Evolutionary conservation across 1,140 invertebrate genomes (phyloP), one percentile per base, ranked within the genome.

Genomic region (Oreohelix idahoensis): DNA sequence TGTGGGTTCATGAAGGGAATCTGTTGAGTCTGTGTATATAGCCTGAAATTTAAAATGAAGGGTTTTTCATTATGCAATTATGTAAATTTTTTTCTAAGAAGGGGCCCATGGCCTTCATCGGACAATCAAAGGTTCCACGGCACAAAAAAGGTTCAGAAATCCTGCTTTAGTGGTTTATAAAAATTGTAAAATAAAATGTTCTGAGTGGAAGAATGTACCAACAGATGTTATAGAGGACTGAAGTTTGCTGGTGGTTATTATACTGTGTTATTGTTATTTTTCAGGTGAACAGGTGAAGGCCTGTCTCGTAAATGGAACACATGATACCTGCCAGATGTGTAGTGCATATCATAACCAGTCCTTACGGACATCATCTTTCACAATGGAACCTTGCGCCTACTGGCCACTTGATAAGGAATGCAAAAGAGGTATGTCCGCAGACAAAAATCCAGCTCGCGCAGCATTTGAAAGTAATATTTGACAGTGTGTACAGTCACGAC

Each of bases 321-420:
- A 82, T 10, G 80, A 82, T 49, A 74, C 69, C 10, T 82, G 80
- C 39, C 70, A 73, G 32, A 36, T 36, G 10, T 82, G 80, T 39
- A 15, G 32, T 58, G 26, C 42, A 13, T 51, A 45, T 49, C 49
- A 53, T 39, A 82, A 82, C 49, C 80, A 82, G 49, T 82, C 80
- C 4, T 51, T 69, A 36, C 70, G 80, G 49, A 82, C 80, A 38
- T 82, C 80, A n/a, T 82, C 80, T 35, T 82, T 42, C 80, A 82
- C 80, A 29, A 74, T 82, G 71, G 71, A 82, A 2, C 49, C 38
- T 26, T 82, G 80, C 38, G 42, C 5, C 35, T 15, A 63, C 45
- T 82, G 80, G 80, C 80, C 80, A 17, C 63, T 82, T 11, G 80
- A 82, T 70, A 51, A 75, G n/a, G 49, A 82, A 26, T 82, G 80